Conservation (phyloP, 2,888 invertebrate genomes). For the Hipparchia semele region DNA sequence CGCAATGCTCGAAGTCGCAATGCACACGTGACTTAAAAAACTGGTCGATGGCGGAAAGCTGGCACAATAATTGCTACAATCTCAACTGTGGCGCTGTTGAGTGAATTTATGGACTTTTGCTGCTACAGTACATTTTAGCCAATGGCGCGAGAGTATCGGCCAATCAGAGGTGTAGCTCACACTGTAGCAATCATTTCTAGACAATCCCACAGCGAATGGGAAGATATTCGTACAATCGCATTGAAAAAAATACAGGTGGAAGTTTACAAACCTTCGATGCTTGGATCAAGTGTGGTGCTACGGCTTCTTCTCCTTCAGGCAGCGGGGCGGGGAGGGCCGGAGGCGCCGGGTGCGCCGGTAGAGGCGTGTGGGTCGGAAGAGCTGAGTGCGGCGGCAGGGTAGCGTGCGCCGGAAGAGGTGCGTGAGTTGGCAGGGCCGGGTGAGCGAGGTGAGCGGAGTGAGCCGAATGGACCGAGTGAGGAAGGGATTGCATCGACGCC, state of each 20-base stretch:
- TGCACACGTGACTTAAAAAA: neutral
- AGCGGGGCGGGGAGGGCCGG: slow-evolving; percentile 56
- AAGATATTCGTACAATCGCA: slow-evolving; percentile 4
- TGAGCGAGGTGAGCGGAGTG: slow-evolving; percentile 63
- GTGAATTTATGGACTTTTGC: too few species aligned
- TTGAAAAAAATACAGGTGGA: neutral
- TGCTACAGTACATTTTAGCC: too few species aligned
- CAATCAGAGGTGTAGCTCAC: too few species aligned
- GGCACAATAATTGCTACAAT: too few species aligned
- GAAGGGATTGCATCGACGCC: slow-evolving; percentile 43
- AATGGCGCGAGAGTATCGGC: too few species aligned
- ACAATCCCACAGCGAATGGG: too few species aligned
- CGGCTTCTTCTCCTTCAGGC: slow-evolving; percentile 42
- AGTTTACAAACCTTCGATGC: slow-evolving; percentile 57
- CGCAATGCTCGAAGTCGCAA: slow-evolving; percentile 26
- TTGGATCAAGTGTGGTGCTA: slow-evolving; percentile 83
- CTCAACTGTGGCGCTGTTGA: too few species aligned
- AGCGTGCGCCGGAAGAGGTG: neutral
- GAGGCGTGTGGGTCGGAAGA: neutral
- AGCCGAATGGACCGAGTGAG: slow-evolving; percentile 30
- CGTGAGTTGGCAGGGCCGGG: slow-evolving; percentile 3
- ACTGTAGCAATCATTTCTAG: too few species aligned
- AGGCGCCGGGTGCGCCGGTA: slow-evolving; percentile 40
- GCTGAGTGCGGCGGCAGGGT: neutral
- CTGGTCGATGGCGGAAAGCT: too few species aligned